Base-by-base conservation (phyloP, 2,797 vertebrate genomes). In the Sebastes vulpes region DNA sequence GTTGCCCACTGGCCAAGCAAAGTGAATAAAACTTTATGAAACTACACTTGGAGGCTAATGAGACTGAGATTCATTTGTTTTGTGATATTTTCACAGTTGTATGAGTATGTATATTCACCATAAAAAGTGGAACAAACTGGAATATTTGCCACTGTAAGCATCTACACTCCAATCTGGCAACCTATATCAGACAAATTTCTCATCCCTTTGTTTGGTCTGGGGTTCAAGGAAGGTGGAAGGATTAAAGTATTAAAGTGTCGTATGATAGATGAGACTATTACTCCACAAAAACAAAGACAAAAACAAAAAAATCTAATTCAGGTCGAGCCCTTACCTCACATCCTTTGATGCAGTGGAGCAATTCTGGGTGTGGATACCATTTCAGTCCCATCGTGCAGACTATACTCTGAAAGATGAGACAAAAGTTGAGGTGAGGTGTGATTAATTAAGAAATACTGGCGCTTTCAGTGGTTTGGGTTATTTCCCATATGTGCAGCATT, bases 281-380 rank as follows among this genome's bases (percentile, higher is more conserved):
- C 12, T 35, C 14, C 31, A 59, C 59, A 78, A 48, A 71, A 20
- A 52, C 38, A 20, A 32, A 29, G 23, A 35, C 31, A 35, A 46
- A 65, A 48, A 76, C 56, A 31, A 63, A 48, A 38, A 31, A 38
- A 31, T 38, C 8, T 10, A 35, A 82, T 53, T 61, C 16, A 74
- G 53, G 35, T 70, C 1, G 8, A 74, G 8, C 6, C 16, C 96
- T 97, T 94, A 99, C 99, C 97, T 99, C 99, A 25, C 99, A 99
- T 89, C 97, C 97, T 96, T 98, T 99, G 92, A 99, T 97, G 93
- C 99, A 99, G 94, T 97, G 97, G 70, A 99, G 97, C 77, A 96
- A 89, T 72, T 97, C 96, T 61, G 98, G 98, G 70, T 97, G 96
- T 82, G 98, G 99, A 88, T 98, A 98, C 99, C 99, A 99, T 95